Base-by-base conservation (phyloP, 2,888 invertebrate genomes). In the Cryptocephalus primarius region DNA sequence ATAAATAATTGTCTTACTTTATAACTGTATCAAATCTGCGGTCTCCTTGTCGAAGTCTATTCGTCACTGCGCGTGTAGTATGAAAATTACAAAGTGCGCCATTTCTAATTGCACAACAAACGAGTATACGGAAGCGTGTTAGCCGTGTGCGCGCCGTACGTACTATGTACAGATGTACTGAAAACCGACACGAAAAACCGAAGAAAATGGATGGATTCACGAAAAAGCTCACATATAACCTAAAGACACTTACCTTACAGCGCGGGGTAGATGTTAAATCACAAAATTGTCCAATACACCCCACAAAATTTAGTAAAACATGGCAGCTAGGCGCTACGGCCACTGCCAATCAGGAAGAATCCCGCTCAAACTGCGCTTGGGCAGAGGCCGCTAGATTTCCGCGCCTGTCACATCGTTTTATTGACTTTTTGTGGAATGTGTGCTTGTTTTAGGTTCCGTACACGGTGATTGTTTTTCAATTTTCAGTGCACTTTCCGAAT, bases 301-400 rank as follows among this genome's bases (percentile, higher is more conserved):
- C 80, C 80, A 79, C 78, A 78, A 50, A 52, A 9, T 42, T 76
- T 77, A 80, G 77, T 78, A 80, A 81, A 83, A 83, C 83, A 84
- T 84, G 84, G 83, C 83, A 81, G 79, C 65, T 61, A 62, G 66
- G 66, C 66, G 60, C 64, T 60, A 60, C 56, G 65, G 64, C 65
- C 64, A 63, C 60, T 63, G 63, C 64, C 65, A 66, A 65, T 65
- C 62, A 63, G 58, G 59, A 57, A 53, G 51, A 52, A 58, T 61
- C 63, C 63, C 63, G 64, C 64, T 62, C 53, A 61, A 64, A 60
- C 53, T 56, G 60, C 60, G 59, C 59, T 50, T 56, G 60, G 57
- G 57, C 59, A 58, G 54, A 51, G 40, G 40, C 32, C 13, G 32
- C 39, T 32, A 38, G 9, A 31, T 38, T 14, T 9, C 32, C 40